Conservation (phyloP, 1,140 invertebrate genomes). For the Anoplophora glabripennis region DNA sequence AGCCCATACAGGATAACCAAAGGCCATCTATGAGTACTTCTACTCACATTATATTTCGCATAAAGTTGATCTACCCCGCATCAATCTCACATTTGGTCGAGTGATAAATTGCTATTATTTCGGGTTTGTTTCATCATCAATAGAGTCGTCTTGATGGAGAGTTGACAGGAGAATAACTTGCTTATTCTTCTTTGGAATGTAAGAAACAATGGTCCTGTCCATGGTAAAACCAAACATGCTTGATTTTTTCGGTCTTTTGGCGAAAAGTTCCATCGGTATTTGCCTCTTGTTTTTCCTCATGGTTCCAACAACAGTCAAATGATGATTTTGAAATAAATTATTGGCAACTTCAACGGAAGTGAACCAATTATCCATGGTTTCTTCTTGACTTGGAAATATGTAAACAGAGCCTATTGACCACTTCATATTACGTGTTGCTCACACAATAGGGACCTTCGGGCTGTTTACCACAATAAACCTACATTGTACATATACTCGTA, state of each 20-base stretch:
- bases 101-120: not conserved
- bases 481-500: too few species aligned
- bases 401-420: too few species aligned
- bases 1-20: too few species aligned
- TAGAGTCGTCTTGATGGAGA: not conserved
- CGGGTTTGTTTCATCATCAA: not conserved
- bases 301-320: not conserved
- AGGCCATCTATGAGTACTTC: too few species aligned
- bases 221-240: conserved; percentile 4
- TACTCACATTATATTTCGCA: not conserved
- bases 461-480: too few species aligned
- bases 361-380: too few species aligned
- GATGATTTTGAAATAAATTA: not conserved
- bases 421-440: too few species aligned
- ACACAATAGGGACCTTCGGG: too few species aligned
- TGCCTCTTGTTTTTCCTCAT: not conserved
- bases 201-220: too few species aligned
- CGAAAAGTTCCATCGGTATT: not conserved
- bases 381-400: too few species aligned
- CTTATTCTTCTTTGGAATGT: not conserved
- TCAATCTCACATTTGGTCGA: not conserved
- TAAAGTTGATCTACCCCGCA: not conserved
- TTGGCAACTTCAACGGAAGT: not conserved
- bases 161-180: not conserved
- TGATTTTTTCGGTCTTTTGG: not conserved